Conservation (phyloP, 2,797 vertebrate species). For the Carduelis carduelis region DNA sequence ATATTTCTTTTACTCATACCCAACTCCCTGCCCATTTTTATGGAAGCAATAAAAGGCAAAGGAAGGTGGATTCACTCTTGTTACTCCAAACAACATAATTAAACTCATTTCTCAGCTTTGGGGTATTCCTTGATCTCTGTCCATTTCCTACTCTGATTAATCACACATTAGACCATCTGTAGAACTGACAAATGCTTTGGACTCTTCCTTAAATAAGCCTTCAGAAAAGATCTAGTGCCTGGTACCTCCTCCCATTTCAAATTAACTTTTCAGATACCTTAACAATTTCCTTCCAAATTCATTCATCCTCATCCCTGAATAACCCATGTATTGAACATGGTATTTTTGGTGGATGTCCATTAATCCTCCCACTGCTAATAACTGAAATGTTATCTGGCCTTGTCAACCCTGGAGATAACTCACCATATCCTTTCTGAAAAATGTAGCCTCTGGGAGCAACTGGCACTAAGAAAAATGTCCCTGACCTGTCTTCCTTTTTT, state of each 20-base stretch:
- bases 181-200: not conserved
- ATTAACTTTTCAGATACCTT: conserved; percentile 37
- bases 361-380: conserved; percentile 22
- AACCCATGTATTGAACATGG: conserved; percentile 2
- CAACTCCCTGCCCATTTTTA: not conserved
- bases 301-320: not conserved
- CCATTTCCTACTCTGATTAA: not conserved
- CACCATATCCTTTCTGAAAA: not conserved
- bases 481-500: not conserved
- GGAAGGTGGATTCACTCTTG: not conserved
- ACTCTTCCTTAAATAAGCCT: not conserved
- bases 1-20: not conserved
- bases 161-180: not conserved
- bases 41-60: not conserved
- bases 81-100: not conserved
- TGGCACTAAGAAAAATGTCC: conserved; percentile 21
- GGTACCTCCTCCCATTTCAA: not conserved
- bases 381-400: not conserved
- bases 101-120: not conserved
- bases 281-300: conserved; percentile 21
- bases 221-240: conserved; percentile 36
- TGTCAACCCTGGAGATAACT: conserved; percentile 30
- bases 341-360: conserved; percentile 21
- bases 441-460: not conserved
- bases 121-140: not conserved